These are phyloP conservation scores for Asobara japonica DNA, from an alignment of 1,140 invertebrate species.

Conservation along the genomic window DNA sequence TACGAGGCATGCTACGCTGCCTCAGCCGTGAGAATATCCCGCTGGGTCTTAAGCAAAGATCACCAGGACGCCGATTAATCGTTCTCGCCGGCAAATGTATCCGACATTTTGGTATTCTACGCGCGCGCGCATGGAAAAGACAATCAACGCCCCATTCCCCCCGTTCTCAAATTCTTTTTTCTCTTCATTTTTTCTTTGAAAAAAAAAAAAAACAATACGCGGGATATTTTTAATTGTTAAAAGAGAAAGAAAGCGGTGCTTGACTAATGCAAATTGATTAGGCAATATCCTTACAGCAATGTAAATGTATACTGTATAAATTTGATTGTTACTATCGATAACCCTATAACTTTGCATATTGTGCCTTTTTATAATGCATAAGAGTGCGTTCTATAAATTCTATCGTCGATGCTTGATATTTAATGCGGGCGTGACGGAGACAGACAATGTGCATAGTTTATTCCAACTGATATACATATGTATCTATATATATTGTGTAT, in stretches of 20 bases:
- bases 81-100: background rate
- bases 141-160: constrained; percentile 7
- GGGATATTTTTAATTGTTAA: background rate
- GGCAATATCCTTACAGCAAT: background rate
- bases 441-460: constrained; percentile 7
- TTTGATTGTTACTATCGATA: constrained; percentile 12
- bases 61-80: constrained; percentile 20
- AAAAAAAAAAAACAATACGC: background rate
- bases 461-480: constrained; percentile 18
- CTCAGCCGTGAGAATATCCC: constrained; percentile 15
- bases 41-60: constrained; percentile 10
- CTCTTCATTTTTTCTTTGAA: background rate
- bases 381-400: constrained; percentile 2
- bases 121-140: background rate
- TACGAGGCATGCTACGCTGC: background rate
- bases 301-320: background rate
- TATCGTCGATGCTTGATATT: constrained; percentile 1
- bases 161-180: background rate
- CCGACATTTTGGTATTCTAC: constrained; percentile 15
- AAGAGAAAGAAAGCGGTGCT: background rate
- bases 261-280: constrained; percentile 2
- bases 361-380: background rate
- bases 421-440: background rate
- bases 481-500: no score
- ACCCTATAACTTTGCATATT: constrained; percentile 10